Percentiles rank a stretch among this genome's conserved stretches.
Evolutionary conservation across 1,140 invertebrate species (phyloP).

Genomic region (Homarus americanus): DNA sequence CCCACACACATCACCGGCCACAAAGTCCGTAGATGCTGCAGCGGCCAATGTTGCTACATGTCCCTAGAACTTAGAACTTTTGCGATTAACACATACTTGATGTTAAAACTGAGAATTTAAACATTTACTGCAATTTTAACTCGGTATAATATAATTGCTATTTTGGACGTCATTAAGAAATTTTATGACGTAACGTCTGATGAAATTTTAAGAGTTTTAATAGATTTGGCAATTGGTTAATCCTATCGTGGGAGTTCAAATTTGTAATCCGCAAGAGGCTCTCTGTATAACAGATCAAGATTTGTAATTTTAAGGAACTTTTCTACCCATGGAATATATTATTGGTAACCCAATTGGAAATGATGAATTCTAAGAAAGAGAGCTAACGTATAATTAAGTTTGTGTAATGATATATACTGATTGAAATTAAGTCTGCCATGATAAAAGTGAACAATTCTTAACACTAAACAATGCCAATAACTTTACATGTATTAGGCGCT

Average conservation of each 20-base stretch:
- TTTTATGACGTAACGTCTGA: too few species aligned
- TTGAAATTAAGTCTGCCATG: neutral
- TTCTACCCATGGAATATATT: slow-evolving; percentile 32
- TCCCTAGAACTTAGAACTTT: slow-evolving; percentile 6
- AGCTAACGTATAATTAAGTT: slow-evolving; percentile 13
- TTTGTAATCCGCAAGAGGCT: slow-evolving; percentile 46
- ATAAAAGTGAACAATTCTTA: slow-evolving; percentile 18
- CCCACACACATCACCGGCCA: slow-evolving; percentile 15
- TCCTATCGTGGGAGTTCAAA: slow-evolving; percentile 48
- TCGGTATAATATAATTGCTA: neutral
- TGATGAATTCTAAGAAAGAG: slow-evolving; percentile 6
- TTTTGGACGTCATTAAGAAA: too few species aligned
- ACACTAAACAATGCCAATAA: neutral
- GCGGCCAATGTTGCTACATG: slow-evolving; percentile 16
- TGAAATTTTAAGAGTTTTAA: neutral
- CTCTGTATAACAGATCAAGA: slow-evolving; percentile 23
- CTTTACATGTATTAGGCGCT: slow-evolving; percentile 27
- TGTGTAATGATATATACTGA: neutral
- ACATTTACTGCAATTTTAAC: neutral
- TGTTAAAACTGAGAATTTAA: neutral
- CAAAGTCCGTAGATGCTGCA: neutral
- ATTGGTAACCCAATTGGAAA: slow-evolving; percentile 28
- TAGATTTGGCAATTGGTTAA: slow-evolving; percentile 25
- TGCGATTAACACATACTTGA: neutral
- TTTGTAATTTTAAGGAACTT: slow-evolving; percentile 46